phyloP scores from a whole-genome alignment of 1,140 invertebrate genomes.

The Zaprionus capensis region DNA sequence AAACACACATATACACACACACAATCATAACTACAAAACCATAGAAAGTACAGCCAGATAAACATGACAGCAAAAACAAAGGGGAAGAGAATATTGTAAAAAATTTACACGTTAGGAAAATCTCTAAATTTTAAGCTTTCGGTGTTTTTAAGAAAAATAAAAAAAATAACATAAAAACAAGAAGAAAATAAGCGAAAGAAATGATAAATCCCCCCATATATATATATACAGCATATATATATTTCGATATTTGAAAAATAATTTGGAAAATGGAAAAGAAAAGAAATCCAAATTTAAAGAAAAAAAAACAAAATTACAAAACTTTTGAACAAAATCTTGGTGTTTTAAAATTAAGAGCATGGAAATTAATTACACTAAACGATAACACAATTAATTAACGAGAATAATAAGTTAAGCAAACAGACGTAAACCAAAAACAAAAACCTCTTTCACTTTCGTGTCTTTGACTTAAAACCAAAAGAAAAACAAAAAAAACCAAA shows the following conservation, averaged over 20 bases:
- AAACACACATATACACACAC: conserved; percentile 12
- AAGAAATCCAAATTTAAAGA: conserved; percentile 41
- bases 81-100: conserved; percentile 69
- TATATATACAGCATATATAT: conserved; percentile 64
- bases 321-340: conserved; percentile 78
- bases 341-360: conserved; percentile 80
- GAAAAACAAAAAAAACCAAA: conserved; percentile 53
- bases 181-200: conserved; percentile 45
- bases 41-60: conserved; percentile 30
- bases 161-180: conserved; percentile 49
- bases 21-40: conserved; percentile 24
- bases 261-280: conserved; percentile 55
- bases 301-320: conserved; percentile 38
- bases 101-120: conserved; percentile 82
- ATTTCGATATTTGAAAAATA: conserved; percentile 80
- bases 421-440: conserved; percentile 77
- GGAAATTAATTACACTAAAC: conserved; percentile 68
- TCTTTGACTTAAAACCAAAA: conserved; percentile 81
- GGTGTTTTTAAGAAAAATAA: conserved; percentile 81
- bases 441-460: conserved; percentile 85
- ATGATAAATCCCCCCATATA: conserved; percentile 47
- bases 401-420: conserved; percentile 74
- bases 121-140: conserved; percentile 84
- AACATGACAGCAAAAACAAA: conserved; percentile 29
- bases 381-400: conserved; percentile 63